Evolutionary conservation across 2,888 invertebrate genomes (phyloP).

Genomic region (Ochropacha duplaris): DNA sequence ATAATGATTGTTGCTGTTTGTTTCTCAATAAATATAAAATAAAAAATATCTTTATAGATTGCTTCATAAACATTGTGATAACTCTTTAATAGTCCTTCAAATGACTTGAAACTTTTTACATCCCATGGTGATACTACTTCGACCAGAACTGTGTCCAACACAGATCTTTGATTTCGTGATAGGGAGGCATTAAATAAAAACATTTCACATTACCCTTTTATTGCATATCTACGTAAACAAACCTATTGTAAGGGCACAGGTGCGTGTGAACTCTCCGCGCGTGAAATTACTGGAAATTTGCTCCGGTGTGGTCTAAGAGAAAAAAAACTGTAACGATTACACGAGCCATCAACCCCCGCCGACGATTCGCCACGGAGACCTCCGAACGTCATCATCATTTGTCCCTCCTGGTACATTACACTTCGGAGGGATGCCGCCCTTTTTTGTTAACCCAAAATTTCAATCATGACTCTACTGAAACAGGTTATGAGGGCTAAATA

Average conservation of each 20-base stretch:
- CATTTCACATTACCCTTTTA: constrained; percentile 45
- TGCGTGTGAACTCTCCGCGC: constrained; percentile 76
- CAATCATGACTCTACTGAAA: constrained; percentile 7
- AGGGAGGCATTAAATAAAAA: constrained; percentile 24
- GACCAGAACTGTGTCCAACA: not conserved
- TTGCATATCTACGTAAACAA: constrained; percentile 53
- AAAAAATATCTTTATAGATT: not conserved
- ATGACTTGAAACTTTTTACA: not conserved
- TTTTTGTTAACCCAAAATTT: constrained; percentile 30
- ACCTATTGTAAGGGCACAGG: constrained; percentile 54
- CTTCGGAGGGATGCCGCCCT: constrained; percentile 43
- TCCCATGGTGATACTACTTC: not conserved
- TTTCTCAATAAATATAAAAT: too few species aligned
- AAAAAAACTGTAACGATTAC: constrained; percentile 71
- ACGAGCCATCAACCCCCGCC: constrained; percentile 73
- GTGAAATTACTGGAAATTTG: constrained; percentile 79
- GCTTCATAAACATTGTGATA: not conserved
- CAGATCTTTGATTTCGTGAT: not conserved
- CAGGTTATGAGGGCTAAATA: too few species aligned
- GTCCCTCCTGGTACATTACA: constrained; percentile 46
- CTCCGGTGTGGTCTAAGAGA: constrained; percentile 76
- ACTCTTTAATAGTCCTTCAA: not conserved
- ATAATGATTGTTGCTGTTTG: too few species aligned
- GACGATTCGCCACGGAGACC: constrained; percentile 70
- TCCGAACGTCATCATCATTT: constrained; percentile 65